Conservation (phyloP, 2,888 invertebrate species). For the Leptarthrus brevirostris region DNA sequence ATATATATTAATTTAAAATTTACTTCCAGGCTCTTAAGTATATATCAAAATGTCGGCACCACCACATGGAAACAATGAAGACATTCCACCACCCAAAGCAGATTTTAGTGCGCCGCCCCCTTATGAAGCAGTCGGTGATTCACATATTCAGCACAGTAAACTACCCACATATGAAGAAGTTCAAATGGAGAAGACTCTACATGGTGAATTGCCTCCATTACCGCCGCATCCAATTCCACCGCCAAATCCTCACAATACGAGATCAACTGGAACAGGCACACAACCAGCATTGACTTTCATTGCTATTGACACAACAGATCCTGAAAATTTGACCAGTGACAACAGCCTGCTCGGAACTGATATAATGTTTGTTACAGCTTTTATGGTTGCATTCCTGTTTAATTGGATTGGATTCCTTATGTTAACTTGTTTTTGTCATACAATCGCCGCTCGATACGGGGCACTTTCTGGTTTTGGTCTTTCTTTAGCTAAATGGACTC, state of each 20-base stretch:
- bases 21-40: conserved; percentile 4
- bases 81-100: conserved; percentile 84
- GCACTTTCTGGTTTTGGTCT: conserved; percentile 93
- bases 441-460: conserved; percentile 92
- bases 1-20: too few relatives aligned
- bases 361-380: conserved; percentile 92
- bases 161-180: conserved; percentile 89
- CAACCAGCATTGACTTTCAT: conserved; percentile 77
- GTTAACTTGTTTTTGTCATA: conserved; percentile 93
- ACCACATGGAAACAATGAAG: conserved; percentile 63
- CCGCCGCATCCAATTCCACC: conserved; percentile 61
- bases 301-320: conserved; percentile 78
- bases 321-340: conserved; percentile 79
- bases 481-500: conserved; percentile 94
- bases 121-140: conserved; percentile 70
- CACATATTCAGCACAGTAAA: conserved; percentile 73
- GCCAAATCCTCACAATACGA: conserved; percentile 56
- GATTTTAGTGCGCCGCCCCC: conserved; percentile 90
- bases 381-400: conserved; percentile 95
- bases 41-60: conserved; percentile 12
- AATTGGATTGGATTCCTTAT: conserved; percentile 95
- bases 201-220: conserved; percentile 73
- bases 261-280: conserved; percentile 55
- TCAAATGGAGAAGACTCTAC: conserved; percentile 85
- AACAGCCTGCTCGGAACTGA: conserved; percentile 89